These are phyloP conservation scores for Anadara kagoshimensis DNA, from an alignment of 1,140 invertebrate species.

Conservation along the genomic window DNA sequence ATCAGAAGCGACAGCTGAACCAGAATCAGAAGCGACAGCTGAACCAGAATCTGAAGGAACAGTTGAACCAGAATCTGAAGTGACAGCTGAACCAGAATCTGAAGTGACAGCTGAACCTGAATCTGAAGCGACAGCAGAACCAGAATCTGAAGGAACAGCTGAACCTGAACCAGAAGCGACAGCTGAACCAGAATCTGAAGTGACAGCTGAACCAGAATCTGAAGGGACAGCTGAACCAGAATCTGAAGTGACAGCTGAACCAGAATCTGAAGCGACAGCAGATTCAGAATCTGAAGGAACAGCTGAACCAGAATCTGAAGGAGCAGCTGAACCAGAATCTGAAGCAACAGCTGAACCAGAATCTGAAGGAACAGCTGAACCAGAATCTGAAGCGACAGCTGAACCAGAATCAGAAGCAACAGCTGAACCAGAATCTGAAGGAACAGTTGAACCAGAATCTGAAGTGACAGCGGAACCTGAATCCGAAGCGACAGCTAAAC, in stretches of 20 bases:
- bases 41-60: slow-evolving; percentile 16
- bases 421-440: neutral
- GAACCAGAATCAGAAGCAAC: slow-evolving; percentile 14
- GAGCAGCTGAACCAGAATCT: slow-evolving; percentile 20
- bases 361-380: slow-evolving; percentile 18
- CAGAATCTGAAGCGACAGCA: slow-evolving; percentile 11
- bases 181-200: slow-evolving; percentile 27
- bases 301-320: neutral
- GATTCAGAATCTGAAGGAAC: slow-evolving; percentile 7
- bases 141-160: slow-evolving; percentile 23
- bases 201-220: slow-evolving; percentile 11
- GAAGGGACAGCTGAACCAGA: slow-evolving; percentile 5
- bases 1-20: slow-evolving; percentile 29
- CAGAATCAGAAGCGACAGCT: neutral
- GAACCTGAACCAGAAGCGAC: slow-evolving; percentile 25
- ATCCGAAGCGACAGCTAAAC: slow-evolving; percentile 16
- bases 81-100: slow-evolving; percentile 19
- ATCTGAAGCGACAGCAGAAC: slow-evolving; percentile 31
- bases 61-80: slow-evolving; percentile 19
- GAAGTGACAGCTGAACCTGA: slow-evolving; percentile 24
- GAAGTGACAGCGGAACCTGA: slow-evolving; percentile 19
- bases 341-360: neutral
- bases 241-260: neutral
- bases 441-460: slow-evolving; percentile 5
- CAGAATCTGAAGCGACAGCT: neutral